These are phyloP conservation scores for Ceratosolen solmsi DNA, from an alignment of 1,140 invertebrate genomes.

Conservation along the genomic window DNA sequence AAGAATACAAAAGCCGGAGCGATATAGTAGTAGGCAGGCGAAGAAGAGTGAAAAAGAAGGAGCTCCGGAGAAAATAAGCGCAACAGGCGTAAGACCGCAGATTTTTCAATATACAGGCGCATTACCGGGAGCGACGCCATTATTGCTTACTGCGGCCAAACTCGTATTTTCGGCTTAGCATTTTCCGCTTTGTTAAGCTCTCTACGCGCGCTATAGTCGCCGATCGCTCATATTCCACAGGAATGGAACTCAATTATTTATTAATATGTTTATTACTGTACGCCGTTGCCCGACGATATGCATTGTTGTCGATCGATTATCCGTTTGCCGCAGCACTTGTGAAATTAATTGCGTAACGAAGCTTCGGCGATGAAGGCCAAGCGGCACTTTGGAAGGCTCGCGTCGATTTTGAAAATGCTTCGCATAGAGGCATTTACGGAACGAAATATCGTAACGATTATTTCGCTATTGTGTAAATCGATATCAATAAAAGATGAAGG, in stretches of 20 bases:
- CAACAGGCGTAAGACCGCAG: slow-evolving; percentile 19
- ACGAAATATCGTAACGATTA: too few relatives aligned
- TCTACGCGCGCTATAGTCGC: background rate
- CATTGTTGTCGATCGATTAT: too few relatives aligned
- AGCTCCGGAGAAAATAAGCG: background rate
- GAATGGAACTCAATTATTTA: slow-evolving; percentile 8
- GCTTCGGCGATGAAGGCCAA: too few relatives aligned
- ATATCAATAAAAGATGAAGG: too few relatives aligned
- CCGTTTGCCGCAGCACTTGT: too few relatives aligned
- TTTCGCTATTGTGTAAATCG: too few relatives aligned
- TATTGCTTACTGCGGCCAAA: background rate
- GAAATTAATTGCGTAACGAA: too few relatives aligned
- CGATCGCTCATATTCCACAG: too few relatives aligned
- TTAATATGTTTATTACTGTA: background rate
- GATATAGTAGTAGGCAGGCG: background rate
- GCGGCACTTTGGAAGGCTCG: too few relatives aligned
- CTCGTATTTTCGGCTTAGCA: slow-evolving; percentile 50
- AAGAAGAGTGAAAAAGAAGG: background rate
- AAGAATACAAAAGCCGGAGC: slow-evolving; percentile 13
- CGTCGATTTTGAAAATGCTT: too few relatives aligned
- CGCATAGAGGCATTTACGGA: too few relatives aligned
- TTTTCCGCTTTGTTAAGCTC: slow-evolving; percentile 53
- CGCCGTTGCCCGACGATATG: too few relatives aligned
- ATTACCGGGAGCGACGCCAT: background rate
- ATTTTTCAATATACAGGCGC: slow-evolving; percentile 14